Percentiles rank a stretch among this genome's conserved stretches.
These are phyloP conservation scores for Orientallactaga sibirica DNA, from an alignment of 2,797 vertebrate genomes.

Conservation along the genomic window DNA sequence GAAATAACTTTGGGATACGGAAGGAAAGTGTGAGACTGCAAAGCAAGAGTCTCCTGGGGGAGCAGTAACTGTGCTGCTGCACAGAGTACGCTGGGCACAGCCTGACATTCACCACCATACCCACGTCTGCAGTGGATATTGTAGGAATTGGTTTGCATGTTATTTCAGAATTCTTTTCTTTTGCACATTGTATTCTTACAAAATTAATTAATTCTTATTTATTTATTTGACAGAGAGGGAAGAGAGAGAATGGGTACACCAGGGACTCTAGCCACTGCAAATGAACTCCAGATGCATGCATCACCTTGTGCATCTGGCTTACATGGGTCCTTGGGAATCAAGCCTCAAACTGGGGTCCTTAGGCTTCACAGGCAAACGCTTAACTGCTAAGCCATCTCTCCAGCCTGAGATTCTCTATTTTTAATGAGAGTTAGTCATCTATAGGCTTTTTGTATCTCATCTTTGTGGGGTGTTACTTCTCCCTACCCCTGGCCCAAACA, in stretches of 20 bases:
- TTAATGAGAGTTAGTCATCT: slow-evolving; percentile 13
- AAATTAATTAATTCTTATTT: too few relatives aligned
- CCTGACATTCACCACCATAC: neutral
- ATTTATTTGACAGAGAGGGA: too few relatives aligned
- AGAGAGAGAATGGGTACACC: too few relatives aligned
- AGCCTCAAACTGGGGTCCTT: too few relatives aligned
- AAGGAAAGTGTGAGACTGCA: slow-evolving; percentile 23
- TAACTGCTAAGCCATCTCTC: too few relatives aligned
- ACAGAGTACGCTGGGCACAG: neutral
- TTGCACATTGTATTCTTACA: neutral
- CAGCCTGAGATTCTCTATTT: neutral
- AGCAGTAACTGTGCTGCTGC: neutral
- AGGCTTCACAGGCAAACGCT: too few relatives aligned
- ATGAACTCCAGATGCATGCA: too few relatives aligned
- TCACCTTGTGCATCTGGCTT: too few relatives aligned
- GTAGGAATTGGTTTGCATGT: neutral
- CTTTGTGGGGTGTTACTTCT: neutral
- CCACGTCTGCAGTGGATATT: neutral
- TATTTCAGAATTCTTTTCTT: neutral
- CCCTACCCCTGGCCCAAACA: neutral
- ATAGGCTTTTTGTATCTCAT: slow-evolving; percentile 41
- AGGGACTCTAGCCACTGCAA: too few relatives aligned
- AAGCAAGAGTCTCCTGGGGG: neutral
- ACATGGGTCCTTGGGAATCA: too few relatives aligned
- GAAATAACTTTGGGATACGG: neutral